These are phyloP conservation scores for Alligator mississippiensis DNA, from an alignment of 2,113 vertebrate genomes.

Conservation along the genomic window DNA sequence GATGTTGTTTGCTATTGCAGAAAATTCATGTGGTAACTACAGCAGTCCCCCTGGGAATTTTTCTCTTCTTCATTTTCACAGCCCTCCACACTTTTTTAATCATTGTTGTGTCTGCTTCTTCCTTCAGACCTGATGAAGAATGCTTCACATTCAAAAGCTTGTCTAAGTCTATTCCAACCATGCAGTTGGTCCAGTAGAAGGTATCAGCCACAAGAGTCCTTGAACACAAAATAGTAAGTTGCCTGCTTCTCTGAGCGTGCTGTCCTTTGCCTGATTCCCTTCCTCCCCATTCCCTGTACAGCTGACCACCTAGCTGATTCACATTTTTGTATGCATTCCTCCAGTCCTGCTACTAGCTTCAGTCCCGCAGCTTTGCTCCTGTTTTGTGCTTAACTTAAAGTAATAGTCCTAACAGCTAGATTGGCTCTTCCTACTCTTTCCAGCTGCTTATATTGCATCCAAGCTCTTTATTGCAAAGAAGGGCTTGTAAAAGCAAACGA, in stretches of 20 bases:
- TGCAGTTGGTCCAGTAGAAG: too few relatives aligned
- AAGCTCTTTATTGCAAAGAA: background rate
- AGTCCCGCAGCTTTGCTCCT: background rate
- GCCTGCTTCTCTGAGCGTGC: background rate
- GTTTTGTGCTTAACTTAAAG: background rate
- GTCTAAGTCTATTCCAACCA: too few relatives aligned
- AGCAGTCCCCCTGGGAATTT: too few relatives aligned
- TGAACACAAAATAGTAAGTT: background rate
- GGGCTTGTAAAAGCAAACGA: background rate
- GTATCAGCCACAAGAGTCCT: background rate
- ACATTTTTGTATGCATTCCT: background rate
- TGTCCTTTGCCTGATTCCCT: background rate
- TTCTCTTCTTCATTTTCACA: too few relatives aligned
- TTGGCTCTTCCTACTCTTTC: conserved; percentile 1
- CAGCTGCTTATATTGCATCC: background rate
- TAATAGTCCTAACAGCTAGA: background rate
- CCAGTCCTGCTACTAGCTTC: background rate
- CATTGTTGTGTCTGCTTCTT: too few relatives aligned
- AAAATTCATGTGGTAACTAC: background rate
- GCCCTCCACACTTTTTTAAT: too few relatives aligned
- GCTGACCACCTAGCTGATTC: background rate
- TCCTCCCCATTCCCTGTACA: background rate
- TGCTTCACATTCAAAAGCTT: too few relatives aligned
- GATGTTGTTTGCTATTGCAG: background rate
- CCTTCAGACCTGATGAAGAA: too few relatives aligned